These are phyloP conservation scores for Microctonus brassicae DNA, from an alignment of 2,888 invertebrate genomes.

Conservation along the genomic window DNA sequence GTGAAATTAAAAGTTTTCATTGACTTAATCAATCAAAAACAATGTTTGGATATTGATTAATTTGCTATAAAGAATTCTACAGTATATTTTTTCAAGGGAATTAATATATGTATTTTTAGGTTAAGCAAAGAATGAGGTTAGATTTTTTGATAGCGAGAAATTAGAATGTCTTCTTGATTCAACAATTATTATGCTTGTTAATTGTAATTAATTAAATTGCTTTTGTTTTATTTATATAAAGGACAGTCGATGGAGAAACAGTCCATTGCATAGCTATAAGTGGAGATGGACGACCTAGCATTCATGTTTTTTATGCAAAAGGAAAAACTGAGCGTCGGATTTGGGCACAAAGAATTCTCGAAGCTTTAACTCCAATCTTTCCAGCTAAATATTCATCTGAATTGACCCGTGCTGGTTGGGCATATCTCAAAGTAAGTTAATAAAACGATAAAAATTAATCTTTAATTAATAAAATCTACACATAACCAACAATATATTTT, in stretches of 20 bases:
- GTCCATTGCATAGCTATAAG: slow-evolving; percentile 64
- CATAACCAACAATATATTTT: too few species aligned
- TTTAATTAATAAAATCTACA: too few species aligned
- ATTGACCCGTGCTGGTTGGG: slow-evolving; percentile 85
- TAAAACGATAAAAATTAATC: background rate
- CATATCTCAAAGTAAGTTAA: slow-evolving; percentile 74
- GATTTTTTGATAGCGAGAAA: too few species aligned
- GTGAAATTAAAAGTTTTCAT: too few species aligned
- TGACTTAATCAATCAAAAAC: too few species aligned
- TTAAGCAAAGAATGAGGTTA: too few species aligned
- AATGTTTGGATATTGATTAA: too few species aligned
- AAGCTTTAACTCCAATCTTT: slow-evolving; percentile 79
- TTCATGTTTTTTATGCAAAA: slow-evolving; percentile 60
- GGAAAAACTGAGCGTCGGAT: slow-evolving; percentile 70
- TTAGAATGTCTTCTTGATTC: too few species aligned
- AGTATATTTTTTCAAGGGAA: too few species aligned
- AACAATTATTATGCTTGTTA: too few species aligned
- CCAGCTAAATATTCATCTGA: slow-evolving; percentile 79
- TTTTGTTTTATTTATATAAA: slow-evolving; percentile 35
- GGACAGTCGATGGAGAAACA: slow-evolving; percentile 60
- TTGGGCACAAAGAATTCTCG: slow-evolving; percentile 86
- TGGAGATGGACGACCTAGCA: slow-evolving; percentile 56
- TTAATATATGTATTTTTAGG: too few species aligned
- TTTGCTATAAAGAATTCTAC: too few species aligned
- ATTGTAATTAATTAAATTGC: slow-evolving; percentile 30